Percentiles rank a stretch among this genome's conserved stretches.
phyloP scores from a whole-genome alignment of 2,797 vertebrate genomes.

The Microcaecilia unicolor region DNA sequence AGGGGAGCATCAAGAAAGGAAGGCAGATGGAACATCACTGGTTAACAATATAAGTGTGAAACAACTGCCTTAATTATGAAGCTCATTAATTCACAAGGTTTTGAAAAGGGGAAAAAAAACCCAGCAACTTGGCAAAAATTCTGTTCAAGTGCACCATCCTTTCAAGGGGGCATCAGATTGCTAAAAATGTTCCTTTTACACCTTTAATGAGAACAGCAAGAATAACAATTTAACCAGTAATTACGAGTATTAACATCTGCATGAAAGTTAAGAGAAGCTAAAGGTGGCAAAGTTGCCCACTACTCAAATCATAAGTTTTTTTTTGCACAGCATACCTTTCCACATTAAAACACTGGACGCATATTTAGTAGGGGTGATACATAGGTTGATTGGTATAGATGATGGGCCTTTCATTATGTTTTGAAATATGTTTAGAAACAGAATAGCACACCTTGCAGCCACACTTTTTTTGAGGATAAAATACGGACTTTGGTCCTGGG shows the following conservation, averaged over 20 bases:
- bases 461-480: no score
- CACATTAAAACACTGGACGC: no score
- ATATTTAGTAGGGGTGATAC: no score
- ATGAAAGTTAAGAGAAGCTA: constrained; percentile 9
- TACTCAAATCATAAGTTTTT: constrained; percentile 7
- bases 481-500: no score
- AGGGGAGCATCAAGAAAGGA: constrained; percentile 52
- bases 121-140: constrained; percentile 31
- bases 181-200: constrained; percentile 41
- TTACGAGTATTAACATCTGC: constrained; percentile 25
- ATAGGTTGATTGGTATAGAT: no score
- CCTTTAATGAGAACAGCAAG: constrained; percentile 19
- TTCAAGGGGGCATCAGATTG: constrained; percentile 27
- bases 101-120: constrained; percentile 17
- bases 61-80: constrained; percentile 63
- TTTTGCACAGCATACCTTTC: no score
- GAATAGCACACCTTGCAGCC: no score
- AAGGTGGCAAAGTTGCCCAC: not conserved
- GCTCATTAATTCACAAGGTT: constrained; percentile 60
- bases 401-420: no score
- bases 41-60: constrained; percentile 71
- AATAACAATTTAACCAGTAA: constrained; percentile 32
- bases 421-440: no score
- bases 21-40: constrained; percentile 71
- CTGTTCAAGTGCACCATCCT: constrained; percentile 36